A percentile compares a stretch with the other conserved stretches of the same genome.
Evolutionary conservation across 1,140 invertebrate genomes (phyloP).

Genomic region (Sminthurides bifidus): DNA sequence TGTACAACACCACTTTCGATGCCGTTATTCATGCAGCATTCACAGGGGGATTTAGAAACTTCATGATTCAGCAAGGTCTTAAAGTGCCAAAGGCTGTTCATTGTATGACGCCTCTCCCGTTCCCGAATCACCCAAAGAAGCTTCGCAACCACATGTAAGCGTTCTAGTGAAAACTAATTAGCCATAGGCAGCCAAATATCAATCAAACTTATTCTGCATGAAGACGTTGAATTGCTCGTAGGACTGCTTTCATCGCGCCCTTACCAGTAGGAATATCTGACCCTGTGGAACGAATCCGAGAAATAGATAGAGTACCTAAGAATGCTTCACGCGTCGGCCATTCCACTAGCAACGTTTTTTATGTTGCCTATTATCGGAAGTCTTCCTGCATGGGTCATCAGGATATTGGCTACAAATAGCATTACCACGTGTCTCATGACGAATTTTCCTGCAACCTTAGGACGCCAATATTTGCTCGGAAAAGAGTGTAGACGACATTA

Average conservation of each 20-base stretch:
- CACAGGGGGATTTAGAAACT: slow-evolving; percentile 15
- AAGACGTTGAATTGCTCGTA: neutral
- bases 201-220: neutral
- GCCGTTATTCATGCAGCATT: slow-evolving; percentile 13
- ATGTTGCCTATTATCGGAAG: slow-evolving; percentile 20
- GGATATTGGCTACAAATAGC: slow-evolving; percentile 7
- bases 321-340: slow-evolving; percentile 9
- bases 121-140: slow-evolving; percentile 20
- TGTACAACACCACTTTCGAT: slow-evolving; percentile 13
- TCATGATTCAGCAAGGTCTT: slow-evolving; percentile 9
- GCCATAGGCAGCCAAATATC: neutral
- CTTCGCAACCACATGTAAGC: slow-evolving; percentile 19
- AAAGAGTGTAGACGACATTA: slow-evolving; percentile 13
- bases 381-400: slow-evolving; percentile 14
- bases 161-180: too few species aligned
- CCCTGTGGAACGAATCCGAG: slow-evolving; percentile 2
- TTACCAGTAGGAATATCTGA: slow-evolving; percentile 16
- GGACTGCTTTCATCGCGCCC: slow-evolving; percentile 18
- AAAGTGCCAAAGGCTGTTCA: slow-evolving; percentile 11
- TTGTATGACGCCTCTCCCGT: slow-evolving; percentile 15
- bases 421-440: slow-evolving; percentile 11
- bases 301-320: slow-evolving; percentile 11
- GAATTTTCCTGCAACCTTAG: slow-evolving; percentile 18
- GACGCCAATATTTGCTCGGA: slow-evolving; percentile 1
- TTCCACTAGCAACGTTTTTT: slow-evolving; percentile 10